Evolutionary conservation across 2,797 vertebrate species (phyloP).

Genomic region (Poeciliopsis infans): DNA sequence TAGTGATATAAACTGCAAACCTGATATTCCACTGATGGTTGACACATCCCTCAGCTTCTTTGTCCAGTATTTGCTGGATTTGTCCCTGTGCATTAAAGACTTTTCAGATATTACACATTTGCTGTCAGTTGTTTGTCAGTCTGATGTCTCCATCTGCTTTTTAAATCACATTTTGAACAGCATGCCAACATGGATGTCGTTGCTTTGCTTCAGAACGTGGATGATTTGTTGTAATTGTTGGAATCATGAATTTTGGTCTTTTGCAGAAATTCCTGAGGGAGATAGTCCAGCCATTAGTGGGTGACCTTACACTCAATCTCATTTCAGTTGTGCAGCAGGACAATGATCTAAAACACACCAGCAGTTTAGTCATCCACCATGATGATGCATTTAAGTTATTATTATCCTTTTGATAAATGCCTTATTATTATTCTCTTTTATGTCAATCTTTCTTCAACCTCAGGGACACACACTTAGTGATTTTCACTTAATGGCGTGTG

Average conservation of each 20-base stretch:
- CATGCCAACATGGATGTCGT: not conserved
- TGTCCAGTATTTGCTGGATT: no score
- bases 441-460: not conserved
- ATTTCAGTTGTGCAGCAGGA: not conserved
- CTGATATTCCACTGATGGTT: no score
- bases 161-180: no score
- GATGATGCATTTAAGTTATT: not conserved
- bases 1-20: not conserved
- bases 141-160: no score
- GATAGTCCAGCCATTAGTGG: not conserved
- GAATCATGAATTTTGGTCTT: not conserved
- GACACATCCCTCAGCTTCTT: no score
- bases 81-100: not conserved
- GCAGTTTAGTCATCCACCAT: not conserved
- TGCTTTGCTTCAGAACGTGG: not conserved
- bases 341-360: not conserved
- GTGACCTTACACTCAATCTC: not conserved
- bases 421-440: not conserved
- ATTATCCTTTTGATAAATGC: not conserved
- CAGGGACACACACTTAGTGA: not conserved
- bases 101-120: not conserved
- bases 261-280: not conserved
- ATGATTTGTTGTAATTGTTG: not conserved
- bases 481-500: slow-evolving; percentile 4
- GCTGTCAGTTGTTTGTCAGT: not conserved